phyloP scores from a whole-genome alignment of 2,888 invertebrate species.

The Seira sanloemensis region DNA sequence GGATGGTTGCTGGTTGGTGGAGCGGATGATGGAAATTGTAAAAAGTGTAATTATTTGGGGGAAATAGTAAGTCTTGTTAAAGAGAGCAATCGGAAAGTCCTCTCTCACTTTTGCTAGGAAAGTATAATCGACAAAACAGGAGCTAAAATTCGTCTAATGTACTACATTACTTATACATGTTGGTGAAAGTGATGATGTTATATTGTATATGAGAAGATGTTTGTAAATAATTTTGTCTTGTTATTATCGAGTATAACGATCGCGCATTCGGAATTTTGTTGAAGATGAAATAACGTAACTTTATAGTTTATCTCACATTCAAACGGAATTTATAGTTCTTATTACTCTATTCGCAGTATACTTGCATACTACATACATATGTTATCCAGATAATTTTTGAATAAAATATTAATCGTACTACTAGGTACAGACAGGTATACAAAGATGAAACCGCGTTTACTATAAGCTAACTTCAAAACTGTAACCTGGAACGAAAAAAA shows the following conservation, averaged over 20 bases:
- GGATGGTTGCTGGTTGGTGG: background rate
- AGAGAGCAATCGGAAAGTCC: background rate
- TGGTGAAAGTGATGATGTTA: background rate
- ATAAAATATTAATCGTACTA: conserved; percentile 17
- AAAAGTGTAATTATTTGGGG: conserved; percentile 35
- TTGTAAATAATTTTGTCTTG: conserved; percentile 16
- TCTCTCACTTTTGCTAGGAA: background rate
- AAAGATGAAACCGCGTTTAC: conserved; percentile 12
- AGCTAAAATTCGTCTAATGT: conserved; percentile 17
- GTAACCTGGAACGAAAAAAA: conserved; percentile 49
- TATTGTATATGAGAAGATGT: background rate
- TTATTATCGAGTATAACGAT: conserved; percentile 27
- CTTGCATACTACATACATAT: conserved; percentile 24
- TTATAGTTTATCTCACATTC: conserved; percentile 45
- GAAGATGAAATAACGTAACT: conserved; percentile 6
- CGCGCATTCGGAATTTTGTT: conserved; percentile 45
- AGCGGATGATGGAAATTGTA: background rate
- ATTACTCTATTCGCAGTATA: conserved; percentile 53
- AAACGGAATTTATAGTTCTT: conserved; percentile 58
- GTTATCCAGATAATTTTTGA: conserved; percentile 26
- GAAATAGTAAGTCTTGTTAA: background rate
- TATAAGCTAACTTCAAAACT: conserved; percentile 31
- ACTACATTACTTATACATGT: background rate
- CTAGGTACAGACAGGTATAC: conserved; percentile 17
- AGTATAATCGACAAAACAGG: conserved; percentile 14